Base-by-base conservation (phyloP, 2,797 vertebrate genomes). In the Enteromius mattozi region DNA sequence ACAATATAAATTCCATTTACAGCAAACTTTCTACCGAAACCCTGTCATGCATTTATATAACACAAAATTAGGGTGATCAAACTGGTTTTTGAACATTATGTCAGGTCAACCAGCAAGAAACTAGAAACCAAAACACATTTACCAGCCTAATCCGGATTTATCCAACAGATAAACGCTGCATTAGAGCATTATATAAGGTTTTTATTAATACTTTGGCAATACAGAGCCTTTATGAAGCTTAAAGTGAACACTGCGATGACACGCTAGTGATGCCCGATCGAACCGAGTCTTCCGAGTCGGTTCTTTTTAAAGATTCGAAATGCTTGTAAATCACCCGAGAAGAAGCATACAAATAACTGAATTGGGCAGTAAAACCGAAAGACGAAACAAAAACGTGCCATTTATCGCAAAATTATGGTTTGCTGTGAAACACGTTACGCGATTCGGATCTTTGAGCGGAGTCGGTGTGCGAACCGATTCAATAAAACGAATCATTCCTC, bases 401-500 rank as follows among this genome's bases (percentile, higher is more conserved):
- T 6, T 13, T 13, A 35, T 35, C 7, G 19, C 14, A 8, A 37
- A 68, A 17, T 3, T 10, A 7, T 16, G 1, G 24, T 30, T 16
- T 30, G 13, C 4, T 6, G 13, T 17, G n/a, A 59, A 24, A 76
- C 3, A 40, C 17, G 9, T 2, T 2, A 1, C 13, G 13, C 3
- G 74, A 56, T 16, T 76, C 74, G 33, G 19, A 33, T 61, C n/a
- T 45, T 21, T 19, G n/a, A 79, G 33, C 47, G 13, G 21, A 17
- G 35, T 17, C 21, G 9, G 63, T 37, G 14, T 27, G 7, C 12
- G 6, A 82, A 76, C 30, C 45, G 81, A 82, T 6, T 82, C 81
- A 40, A 13, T 54, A 1, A 27, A 82, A 82, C 16, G 81, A 82
- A 51, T 66, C 81, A 66, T 42, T 59, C 27, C 54, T 69, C 45